phyloP scores from a whole-genome alignment of 2,113 vertebrate genomes.

The Recurvirostra avosetta region DNA sequence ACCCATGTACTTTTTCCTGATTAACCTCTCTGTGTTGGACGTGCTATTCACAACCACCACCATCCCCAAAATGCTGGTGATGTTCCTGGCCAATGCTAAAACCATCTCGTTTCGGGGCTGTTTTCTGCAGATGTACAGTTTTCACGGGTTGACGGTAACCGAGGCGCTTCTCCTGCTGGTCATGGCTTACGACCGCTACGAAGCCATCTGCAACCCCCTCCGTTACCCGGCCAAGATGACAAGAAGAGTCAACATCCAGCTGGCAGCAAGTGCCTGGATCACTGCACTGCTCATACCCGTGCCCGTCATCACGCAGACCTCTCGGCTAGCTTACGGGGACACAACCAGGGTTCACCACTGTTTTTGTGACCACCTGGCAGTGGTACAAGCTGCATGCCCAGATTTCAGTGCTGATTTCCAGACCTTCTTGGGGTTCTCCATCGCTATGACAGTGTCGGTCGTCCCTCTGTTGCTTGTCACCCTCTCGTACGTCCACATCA shows the following conservation, averaged over 20 bases:
- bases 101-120: neutral
- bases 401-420: neutral
- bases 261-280: neutral
- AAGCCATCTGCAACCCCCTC: conserved; percentile 29
- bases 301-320: neutral
- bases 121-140: conserved; percentile 53
- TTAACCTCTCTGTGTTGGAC: conserved; percentile 28
- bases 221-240: neutral
- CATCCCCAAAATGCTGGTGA: conserved; percentile 27
- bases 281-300: neutral
- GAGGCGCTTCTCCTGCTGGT: conserved; percentile 42
- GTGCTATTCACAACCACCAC: conserved; percentile 17
- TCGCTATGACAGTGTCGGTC: neutral
- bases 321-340: neutral
- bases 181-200: conserved; percentile 17
- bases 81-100: neutral
- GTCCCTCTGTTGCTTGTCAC: neutral
- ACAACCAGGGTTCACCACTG: neutral
- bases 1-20: conserved; percentile 55
- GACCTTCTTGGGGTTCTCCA: conserved; percentile 28
- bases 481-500: neutral
- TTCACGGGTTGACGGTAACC: neutral
- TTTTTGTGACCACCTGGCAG: conserved; percentile 33
- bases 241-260: neutral
- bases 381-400: neutral